Evolutionary conservation across 1,140 invertebrate species (phyloP).

Genomic region (Sesamia nonagrioides): DNA sequence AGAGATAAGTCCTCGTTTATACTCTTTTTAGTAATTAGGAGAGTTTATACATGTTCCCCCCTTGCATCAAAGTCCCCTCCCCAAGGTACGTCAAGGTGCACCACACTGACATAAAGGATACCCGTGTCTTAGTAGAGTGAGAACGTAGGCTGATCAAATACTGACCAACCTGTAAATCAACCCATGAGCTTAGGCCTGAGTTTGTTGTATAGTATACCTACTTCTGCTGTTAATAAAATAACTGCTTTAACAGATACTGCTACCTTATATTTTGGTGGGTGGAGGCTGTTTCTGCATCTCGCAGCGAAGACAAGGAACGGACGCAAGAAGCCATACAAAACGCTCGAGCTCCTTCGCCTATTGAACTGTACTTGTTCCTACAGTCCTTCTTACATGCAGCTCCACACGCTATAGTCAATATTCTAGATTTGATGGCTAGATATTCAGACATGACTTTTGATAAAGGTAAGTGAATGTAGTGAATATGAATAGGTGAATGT

Average conservation of each 20-base stretch:
- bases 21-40: too few relatives aligned
- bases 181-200: too few relatives aligned
- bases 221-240: not conserved
- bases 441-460: conserved; percentile 70
- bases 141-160: too few relatives aligned
- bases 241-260: conserved; percentile 86
- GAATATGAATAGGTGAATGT: not conserved
- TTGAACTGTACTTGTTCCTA: conserved; percentile 92
- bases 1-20: too few relatives aligned
- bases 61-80: too few relatives aligned
- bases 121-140: too few relatives aligned
- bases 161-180: too few relatives aligned
- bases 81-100: too few relatives aligned
- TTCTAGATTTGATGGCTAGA: conserved; percentile 72
- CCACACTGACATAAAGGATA: too few relatives aligned
- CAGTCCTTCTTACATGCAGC: conserved; percentile 93
- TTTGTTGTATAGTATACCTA: too few relatives aligned
- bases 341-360: conserved; percentile 88
- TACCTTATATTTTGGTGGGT: conserved; percentile 91
- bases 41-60: too few relatives aligned
- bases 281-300: conserved; percentile 89
- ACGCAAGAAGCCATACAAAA: conserved; percentile 88
- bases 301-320: conserved; percentile 85
- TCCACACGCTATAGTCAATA: conserved; percentile 90
- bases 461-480: conserved; percentile 67